These are phyloP conservation scores for Trichacis sp. DNA, from an alignment of 2,888 invertebrate species.

Conservation along the genomic window DNA sequence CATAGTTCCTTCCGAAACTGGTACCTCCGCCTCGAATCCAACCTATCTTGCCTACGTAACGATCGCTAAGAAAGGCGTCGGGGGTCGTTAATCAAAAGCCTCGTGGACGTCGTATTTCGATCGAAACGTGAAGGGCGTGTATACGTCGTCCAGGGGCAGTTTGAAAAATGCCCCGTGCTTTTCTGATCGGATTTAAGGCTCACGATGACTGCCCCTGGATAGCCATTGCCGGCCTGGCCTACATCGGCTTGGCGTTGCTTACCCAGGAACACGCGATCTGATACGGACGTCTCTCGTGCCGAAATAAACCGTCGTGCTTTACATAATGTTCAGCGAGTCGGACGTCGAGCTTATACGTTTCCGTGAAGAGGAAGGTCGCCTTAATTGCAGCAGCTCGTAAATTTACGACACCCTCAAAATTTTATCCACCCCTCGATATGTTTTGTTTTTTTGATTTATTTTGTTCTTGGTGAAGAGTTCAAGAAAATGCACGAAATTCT, in stretches of 20 bases:
- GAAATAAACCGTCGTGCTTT: slow-evolving; percentile 67
- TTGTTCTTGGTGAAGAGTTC: too few species aligned
- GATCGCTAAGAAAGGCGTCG: background rate
- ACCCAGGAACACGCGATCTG: slow-evolving; percentile 65
- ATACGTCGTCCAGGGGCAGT: slow-evolving; percentile 38
- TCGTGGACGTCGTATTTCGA: slow-evolving; percentile 31
- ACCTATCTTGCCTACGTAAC: too few species aligned
- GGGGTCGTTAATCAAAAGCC: slow-evolving; percentile 41
- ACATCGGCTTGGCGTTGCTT: slow-evolving; percentile 54
- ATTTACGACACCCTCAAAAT: too few species aligned
- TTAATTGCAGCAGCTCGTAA: too few species aligned
- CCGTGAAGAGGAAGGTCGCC: slow-evolving; percentile 34
- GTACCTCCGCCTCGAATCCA: too few species aligned
- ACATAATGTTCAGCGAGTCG: slow-evolving; percentile 60
- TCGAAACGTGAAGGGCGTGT: slow-evolving; percentile 32
- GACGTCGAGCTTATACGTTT: slow-evolving; percentile 52
- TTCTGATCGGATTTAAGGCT: slow-evolving; percentile 51
- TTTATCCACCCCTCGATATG: too few species aligned
- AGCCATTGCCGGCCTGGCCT: slow-evolving; percentile 53
- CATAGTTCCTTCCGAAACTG: too few species aligned
- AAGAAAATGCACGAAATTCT: too few species aligned
- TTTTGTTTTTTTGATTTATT: too few species aligned
- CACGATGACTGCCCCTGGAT: slow-evolving; percentile 47
- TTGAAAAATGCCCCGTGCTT: slow-evolving; percentile 54
- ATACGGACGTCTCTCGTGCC: slow-evolving; percentile 62